Evolutionary conservation across 1,140 invertebrate species (phyloP), one percentile per base, ranked within the genome.

Genomic region (Zophobas morio): DNA sequence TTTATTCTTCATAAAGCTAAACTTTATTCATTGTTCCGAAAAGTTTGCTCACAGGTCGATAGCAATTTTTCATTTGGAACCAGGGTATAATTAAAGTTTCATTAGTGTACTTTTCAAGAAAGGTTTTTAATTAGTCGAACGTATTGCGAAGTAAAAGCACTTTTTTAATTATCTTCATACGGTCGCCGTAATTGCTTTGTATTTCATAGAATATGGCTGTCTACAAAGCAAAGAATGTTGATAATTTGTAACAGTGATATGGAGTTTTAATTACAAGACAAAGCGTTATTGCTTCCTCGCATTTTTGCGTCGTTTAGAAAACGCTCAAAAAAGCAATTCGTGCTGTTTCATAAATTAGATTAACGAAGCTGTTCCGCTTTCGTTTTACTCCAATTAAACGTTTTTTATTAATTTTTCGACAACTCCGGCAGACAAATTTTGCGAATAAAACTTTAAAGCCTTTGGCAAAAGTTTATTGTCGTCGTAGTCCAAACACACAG

Each of bases 91-190:
- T 66, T 66, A 75, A 63, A 63, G 74, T 75, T 75, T 75, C 42
- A 75, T 75, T 75, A 75, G 40, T 66, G 74, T 66, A 51, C 74
- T 75, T 75, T 66, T 6, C 42, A 8, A 60, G 74, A 47, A 66
- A 75, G 56, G 54, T 75, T 75, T 75, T 75, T 75, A 75, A 75
- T 75, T 66, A 75, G 32, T 75, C 36, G 3, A 66, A 66, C 66
- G 57, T 63, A 51, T 75, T 75, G 74, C 47, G 32, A 75, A 74
- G 57, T 37, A 35, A 63, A 63, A 74, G 72, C 53, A 57, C 40
- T 74, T 74, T 71, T 74, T 74, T 74, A 34, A 56, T 56, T 74
- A 54, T 74, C 51, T 56, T 36, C 72, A 54, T 57, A 56, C 72
- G 72, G 51, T 74, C 37, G 20, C 35, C 42, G 72, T 40, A 57